Evolutionary conservation across 2,888 invertebrate genomes (phyloP), one percentile per base, ranked within the genome.

Genomic region (Chalcosyrphus nemorum): DNA sequence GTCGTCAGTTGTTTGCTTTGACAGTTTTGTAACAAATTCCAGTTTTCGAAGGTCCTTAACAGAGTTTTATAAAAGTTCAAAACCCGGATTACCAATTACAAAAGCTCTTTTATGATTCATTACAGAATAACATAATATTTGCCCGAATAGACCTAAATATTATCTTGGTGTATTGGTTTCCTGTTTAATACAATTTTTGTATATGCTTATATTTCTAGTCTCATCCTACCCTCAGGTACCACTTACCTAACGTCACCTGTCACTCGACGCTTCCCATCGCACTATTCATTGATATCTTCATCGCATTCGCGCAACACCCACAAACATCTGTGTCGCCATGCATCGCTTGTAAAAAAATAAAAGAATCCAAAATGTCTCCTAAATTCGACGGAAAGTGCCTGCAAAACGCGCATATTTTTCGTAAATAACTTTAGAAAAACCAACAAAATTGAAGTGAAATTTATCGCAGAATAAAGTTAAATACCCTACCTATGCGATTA

Each of bases 271-370:
- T 1, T 2, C 0, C 4, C 66, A 66, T 72, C 81, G 81, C 81
- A 24, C 1, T 7, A 11, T 45, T 27, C 57, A 59, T 72, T 52
- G 29, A 17, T 50, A 52, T 17, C 32, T 9, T 1, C 74, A 5
- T 24, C 61, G 45, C 27, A 43, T 9, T 13, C 17, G 17, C 29
- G 27, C 50, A 2, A 11, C 63, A 45, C 63, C 54, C 54, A 77
- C 76, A 50, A 76, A 57, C 32, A 35, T 35, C n/a, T n/a, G 32
- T 27, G 17, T 65, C 78, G 78, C 68, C 72, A 1, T 2, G 35
- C 66, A 82, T 66, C 82, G 82, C 78, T 78, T 78, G 72, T 82
- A 82, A 82, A 82, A 82, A 82, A 82, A 72, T 61, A 77, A 41
- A 74, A 68, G 11, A 82, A 72, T 77, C 72, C 68, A 82, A 82